These are phyloP conservation scores for Mantis religiosa DNA, from an alignment of 2,888 invertebrate genomes.

Conservation along the genomic window DNA sequence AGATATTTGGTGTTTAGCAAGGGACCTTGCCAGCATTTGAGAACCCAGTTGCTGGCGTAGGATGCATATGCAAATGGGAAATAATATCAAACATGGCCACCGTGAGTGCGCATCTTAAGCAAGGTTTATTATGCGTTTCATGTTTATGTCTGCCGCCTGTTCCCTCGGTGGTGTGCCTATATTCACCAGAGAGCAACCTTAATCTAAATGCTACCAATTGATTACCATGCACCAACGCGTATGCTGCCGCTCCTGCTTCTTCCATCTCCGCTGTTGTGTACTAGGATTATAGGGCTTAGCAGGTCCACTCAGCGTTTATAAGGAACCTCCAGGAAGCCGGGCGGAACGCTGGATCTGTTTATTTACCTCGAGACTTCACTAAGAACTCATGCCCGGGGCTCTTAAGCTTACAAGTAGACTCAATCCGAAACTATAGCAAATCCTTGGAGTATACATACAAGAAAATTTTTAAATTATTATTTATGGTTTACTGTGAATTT, in stretches of 20 bases:
- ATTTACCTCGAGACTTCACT: not conserved
- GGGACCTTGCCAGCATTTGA: not conserved
- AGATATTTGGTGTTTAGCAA: not conserved
- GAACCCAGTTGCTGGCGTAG: not conserved
- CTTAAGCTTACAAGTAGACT: no score
- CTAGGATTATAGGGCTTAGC: not conserved
- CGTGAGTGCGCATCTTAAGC: not conserved
- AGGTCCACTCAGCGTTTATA: not conserved
- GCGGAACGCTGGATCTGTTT: not conserved
- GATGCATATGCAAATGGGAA: not conserved
- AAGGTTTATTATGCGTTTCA: not conserved
- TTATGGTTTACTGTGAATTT: no score
- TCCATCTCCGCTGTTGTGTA: not conserved
- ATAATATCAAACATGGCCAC: not conserved
- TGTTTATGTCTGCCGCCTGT: not conserved
- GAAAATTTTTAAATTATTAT: no score
- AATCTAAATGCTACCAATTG: not conserved
- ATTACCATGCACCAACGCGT: not conserved
- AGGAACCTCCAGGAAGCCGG: not conserved
- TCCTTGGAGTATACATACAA: no score
- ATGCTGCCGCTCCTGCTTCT: not conserved
- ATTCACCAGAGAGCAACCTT: not conserved
- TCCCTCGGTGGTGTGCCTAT: not conserved
- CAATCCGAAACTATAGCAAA: no score
- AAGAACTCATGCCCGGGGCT: no score